Evolutionary conservation across 2,797 vertebrate species (phyloP).

Genomic region (Tapera naevia): DNA sequence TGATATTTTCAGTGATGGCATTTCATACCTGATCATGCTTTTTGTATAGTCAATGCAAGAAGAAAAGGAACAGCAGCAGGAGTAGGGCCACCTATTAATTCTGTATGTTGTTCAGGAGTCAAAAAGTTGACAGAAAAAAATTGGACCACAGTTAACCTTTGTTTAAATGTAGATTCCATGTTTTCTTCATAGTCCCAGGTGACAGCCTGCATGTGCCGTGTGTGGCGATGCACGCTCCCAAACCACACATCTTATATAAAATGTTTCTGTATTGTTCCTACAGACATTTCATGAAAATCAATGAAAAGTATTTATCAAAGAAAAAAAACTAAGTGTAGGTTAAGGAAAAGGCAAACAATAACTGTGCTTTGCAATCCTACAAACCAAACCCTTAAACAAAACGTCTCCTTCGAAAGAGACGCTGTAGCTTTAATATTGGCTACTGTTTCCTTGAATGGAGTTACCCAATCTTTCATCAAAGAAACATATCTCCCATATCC

Average conservation of each 20-base stretch:
- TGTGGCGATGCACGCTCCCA: background rate
- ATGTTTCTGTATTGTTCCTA: conserved; percentile 36
- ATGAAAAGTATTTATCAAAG: conserved; percentile 31
- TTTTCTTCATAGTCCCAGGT: background rate
- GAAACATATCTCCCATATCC: conserved; percentile 81
- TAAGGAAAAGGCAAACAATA: background rate
- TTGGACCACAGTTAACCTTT: background rate
- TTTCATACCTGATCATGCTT: background rate
- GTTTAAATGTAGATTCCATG: background rate
- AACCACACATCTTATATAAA: background rate
- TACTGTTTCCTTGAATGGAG: conserved; percentile 76
- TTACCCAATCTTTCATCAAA: conserved; percentile 82
- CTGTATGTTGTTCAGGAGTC: background rate
- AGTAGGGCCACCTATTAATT: background rate
- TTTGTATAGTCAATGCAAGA: background rate
- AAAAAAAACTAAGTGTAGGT: background rate
- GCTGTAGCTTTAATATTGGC: conserved; percentile 47
- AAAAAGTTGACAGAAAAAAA: background rate
- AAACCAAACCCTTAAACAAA: background rate
- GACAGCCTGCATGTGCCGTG: background rate
- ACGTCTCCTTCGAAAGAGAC: conserved; percentile 28
- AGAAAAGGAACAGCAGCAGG: background rate
- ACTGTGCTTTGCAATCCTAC: background rate
- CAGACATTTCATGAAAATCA: conserved; percentile 41
- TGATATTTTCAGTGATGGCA: fast-evolving